Base-by-base conservation (phyloP, 1,140 invertebrate species). In the Nasonia longicornis region DNA sequence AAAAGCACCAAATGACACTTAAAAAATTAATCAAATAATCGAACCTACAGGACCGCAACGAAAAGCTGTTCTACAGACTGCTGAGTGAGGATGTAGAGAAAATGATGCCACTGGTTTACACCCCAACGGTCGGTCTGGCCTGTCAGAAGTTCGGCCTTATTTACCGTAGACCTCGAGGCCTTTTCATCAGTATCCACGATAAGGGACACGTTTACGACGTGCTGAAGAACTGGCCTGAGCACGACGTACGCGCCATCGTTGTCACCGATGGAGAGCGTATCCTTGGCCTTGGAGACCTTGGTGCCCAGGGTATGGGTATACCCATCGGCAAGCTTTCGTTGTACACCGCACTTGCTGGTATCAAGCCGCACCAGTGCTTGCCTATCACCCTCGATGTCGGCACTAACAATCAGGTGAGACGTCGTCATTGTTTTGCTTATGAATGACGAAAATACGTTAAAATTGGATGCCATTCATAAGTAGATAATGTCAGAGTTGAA, bases 131-230 rank as follows among this genome's bases (percentile, higher is more conserved):
- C 0, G 97, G 98, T 20, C 91, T 97, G 31, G 98, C 97, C 2
- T 99, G 98, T 91, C 97, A 98, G 90, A 96, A 98, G 88, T 99
- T 97, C 89, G 98, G 98, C n/a, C 92, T 97, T 22, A 95, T 98
- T 76, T 99, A 97, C 89, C 93, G 97, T 48, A 92, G 97, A 87
- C 97, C 98, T 0, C 94, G 96, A 70, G 98, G 98, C 14, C 91
- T 99, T n/a, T 99, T 97, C 87, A 96, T 99, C 84, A 98, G 97
- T 26, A 98, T 99, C 73, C 95, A 99, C 88, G 98, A 99, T 88
- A 95, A 95, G 85, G 97, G 97, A 10, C 96, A 99, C 89, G 91
- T 98, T 6, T 96, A 95, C 86, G 94, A 97, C 52, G 93, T 97
- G 7, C 86, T 98, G 1, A 94, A 93, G 87, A 97, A 97, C 87